Percentiles rank a stretch among this genome's conserved stretches.
These are phyloP conservation scores for Ephydatia muelleri DNA, from an alignment of 37 sponge, comb jelly and placozoan genomes.

Conservation along the genomic window DNA sequence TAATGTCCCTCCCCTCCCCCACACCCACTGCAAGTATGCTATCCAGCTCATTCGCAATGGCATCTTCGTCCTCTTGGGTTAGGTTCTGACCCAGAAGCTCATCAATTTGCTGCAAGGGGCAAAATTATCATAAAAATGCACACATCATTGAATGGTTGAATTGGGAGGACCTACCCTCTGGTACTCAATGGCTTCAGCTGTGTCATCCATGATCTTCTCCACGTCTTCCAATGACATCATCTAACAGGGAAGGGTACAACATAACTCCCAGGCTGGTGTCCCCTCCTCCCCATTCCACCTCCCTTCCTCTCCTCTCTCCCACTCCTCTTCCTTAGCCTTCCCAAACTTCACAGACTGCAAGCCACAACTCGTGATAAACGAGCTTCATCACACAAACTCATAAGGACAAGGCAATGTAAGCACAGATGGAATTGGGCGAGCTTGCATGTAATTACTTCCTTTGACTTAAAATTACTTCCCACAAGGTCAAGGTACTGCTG, in stretches of 20 bases:
- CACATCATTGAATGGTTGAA: neutral
- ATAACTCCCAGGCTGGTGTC: neutral
- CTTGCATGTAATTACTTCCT: no score
- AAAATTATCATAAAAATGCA: neutral
- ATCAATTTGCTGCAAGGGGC: slow-evolving; percentile 81
- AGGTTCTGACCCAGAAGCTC: slow-evolving; percentile 86
- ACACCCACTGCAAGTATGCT: slow-evolving; percentile 52
- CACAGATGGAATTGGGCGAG: no score
- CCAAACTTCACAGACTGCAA: neutral
- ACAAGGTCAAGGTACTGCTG: no score
- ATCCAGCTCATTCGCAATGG: slow-evolving; percentile 83
- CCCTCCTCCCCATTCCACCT: neutral
- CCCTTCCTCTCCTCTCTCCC: no score
- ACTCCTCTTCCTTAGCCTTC: no score
- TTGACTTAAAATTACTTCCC: no score
- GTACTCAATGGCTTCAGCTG: slow-evolving; percentile 95
- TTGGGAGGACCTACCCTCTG: slow-evolving; percentile 71
- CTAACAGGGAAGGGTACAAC: slow-evolving; percentile 16
- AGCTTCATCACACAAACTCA: no score
- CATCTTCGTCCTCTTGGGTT: slow-evolving; percentile 89
- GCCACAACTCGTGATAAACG: neutral
- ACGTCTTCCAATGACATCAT: slow-evolving; percentile 98
- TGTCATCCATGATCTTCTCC: slow-evolving; percentile 94
- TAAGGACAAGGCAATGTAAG: no score
- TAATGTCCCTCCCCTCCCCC: neutral